phyloP scores from a whole-genome alignment of 2,888 invertebrate genomes.

The Ochropleura plecta region DNA sequence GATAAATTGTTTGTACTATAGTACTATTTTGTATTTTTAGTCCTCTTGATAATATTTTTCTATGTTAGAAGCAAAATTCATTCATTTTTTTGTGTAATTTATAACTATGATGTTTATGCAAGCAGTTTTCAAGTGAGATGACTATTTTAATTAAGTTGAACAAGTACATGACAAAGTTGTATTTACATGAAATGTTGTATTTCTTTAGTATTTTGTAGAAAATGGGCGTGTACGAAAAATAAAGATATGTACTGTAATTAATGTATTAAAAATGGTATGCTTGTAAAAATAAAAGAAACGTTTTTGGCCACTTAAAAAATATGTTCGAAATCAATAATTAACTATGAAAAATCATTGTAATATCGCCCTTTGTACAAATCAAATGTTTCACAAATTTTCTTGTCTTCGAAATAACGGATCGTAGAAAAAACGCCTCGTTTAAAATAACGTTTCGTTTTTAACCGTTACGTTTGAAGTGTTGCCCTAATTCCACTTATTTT shows the following conservation, averaged over 20 bases:
- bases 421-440: conserved; percentile 22
- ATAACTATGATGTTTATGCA: background rate
- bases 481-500: conserved; percentile 64
- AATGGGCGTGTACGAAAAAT: conserved; percentile 48
- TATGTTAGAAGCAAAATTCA: background rate
- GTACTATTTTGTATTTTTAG: background rate
- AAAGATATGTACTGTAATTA: conserved; percentile 40
- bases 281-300: conserved; percentile 19
- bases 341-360: conserved; percentile 6
- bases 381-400: conserved; percentile 47
- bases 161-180: conserved; percentile 70
- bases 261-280: conserved; percentile 44
- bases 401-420: conserved; percentile 15
- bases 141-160: conserved; percentile 58
- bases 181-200: conserved; percentile 66
- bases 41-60: background rate
- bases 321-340: conserved; percentile 7
- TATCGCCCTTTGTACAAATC: conserved; percentile 57
- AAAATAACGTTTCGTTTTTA: conserved; percentile 36
- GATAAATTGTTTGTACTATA: background rate
- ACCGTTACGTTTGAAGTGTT: conserved; percentile 30
- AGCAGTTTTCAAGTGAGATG: conserved; percentile 52
- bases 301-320: conserved; percentile 17
- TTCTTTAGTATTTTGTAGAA: conserved; percentile 52
- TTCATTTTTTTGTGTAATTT: background rate